A percentile compares a stretch with the other conserved stretches of the same genome.
Evolutionary conservation across 2,888 invertebrate species (phyloP).

Genomic region (Polyommatus icarus): DNA sequence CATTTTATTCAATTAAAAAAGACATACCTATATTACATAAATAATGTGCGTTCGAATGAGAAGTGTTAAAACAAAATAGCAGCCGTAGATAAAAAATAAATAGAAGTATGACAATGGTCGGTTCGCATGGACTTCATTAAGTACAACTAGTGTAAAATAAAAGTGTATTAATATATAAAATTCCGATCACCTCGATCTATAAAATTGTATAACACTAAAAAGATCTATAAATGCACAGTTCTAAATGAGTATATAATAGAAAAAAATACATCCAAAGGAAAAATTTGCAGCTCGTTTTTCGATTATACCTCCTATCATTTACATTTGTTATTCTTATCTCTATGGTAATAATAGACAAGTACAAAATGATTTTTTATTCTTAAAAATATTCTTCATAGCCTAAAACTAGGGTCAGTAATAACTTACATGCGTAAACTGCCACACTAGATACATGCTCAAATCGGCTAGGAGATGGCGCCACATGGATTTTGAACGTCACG

Average conservation of each 20-base stretch:
- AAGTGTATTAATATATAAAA: constrained; percentile 49
- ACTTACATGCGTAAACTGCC: constrained; percentile 65
- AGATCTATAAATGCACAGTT: constrained; percentile 78
- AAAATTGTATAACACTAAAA: constrained; percentile 74
- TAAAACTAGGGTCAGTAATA: constrained; percentile 77
- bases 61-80: constrained; percentile 58
- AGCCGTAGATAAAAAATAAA: constrained; percentile 53
- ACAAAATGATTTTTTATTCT: constrained; percentile 78
- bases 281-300: constrained; percentile 71
- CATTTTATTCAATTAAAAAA: constrained; percentile 76
- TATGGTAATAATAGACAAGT: constrained; percentile 79
- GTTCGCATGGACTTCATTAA: constrained; percentile 67
- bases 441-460: constrained; percentile 55
- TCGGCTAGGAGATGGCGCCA: constrained; percentile 14
- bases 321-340: constrained; percentile 76
- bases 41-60: constrained; percentile 74
- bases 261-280: constrained; percentile 76
- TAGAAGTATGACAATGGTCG: constrained; percentile 60
- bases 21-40: constrained; percentile 69
- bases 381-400: constrained; percentile 73
- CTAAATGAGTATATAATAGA: constrained; percentile 75
- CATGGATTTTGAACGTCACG: constrained; percentile 23
- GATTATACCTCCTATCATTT: constrained; percentile 71
- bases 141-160: constrained; percentile 61
- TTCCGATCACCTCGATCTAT: constrained; percentile 53